Evolutionary conservation across 1,140 invertebrate species (phyloP), one percentile per base, ranked within the genome.

Genomic region (Cyclargus thomasi): DNA sequence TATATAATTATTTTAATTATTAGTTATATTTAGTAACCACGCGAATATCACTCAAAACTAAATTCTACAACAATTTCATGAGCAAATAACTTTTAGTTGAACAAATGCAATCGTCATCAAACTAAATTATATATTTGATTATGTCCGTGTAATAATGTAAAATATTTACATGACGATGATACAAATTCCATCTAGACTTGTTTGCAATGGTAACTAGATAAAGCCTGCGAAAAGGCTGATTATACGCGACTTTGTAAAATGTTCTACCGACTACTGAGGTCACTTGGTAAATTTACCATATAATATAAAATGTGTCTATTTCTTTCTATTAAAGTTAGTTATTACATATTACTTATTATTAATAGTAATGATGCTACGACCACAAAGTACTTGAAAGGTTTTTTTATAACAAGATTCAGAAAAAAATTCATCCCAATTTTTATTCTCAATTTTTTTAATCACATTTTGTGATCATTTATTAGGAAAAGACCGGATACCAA

Each of bases 161-260:
- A 74, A 76, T 73, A 71, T 73, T 70, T 72, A 71, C 69, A 23
- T 74, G 63, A 74, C 62, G 71, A 71, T 74, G 68, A 67, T 76
- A 78, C 70, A 74, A 74, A 74, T 74, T 72, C 73, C 71, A 68
- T 79, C 20, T 70, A 74, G 71, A 71, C 69, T 72, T 80, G 76
- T 80, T 77, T 78, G 76, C 72, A 64, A 70, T 77, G 75, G 76
- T 79, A 74, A 76, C 57, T 53, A 71, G 67, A 74, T 77, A 66
- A 70, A 71, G 68, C 65, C 64, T 71, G 47, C 64, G 47, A 70
- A 69, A 71, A 73, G 59, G 29, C 14, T 59, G 22, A 18, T 65
- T 57, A 59, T 59, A 47, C 14, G 39, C 39, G 14, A 47, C 39
- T 8, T 47, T 47, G 1, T 2, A 47, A 16, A 47, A 47, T 39